phyloP scores from a whole-genome alignment of 2,888 invertebrate species.

The Leptinotarsa haldemani region DNA sequence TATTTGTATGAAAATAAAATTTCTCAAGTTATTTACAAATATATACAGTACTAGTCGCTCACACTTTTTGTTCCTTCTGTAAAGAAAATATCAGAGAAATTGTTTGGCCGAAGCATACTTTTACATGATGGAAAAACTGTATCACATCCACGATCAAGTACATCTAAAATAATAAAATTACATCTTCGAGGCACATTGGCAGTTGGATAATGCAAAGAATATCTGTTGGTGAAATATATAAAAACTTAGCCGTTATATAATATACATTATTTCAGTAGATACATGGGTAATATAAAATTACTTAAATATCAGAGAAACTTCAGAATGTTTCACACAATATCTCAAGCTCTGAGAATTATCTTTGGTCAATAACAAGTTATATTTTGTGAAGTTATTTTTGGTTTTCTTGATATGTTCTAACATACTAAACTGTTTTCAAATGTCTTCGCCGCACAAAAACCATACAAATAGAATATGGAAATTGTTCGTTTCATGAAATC shows the following conservation, averaged over 20 bases:
- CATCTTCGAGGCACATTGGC: constrained; percentile 23
- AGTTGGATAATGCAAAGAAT: constrained; percentile 18
- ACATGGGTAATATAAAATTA: constrained; percentile 13
- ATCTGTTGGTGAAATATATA: constrained; percentile 25
- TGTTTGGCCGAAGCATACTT: neutral
- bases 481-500: neutral
- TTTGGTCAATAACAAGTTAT: constrained; percentile 31
- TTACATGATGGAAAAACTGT: neutral
- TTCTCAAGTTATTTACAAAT: constrained; percentile 25
- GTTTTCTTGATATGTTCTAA: constrained; percentile 24
- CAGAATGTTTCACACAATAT: constrained; percentile 26
- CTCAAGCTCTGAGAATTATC: constrained; percentile 36
- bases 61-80: neutral
- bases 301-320: constrained; percentile 28
- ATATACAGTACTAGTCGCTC: constrained; percentile 12
- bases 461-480: neutral
- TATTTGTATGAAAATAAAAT: constrained; percentile 26
- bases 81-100: neutral
- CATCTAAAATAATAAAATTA: neutral
- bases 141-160: constrained; percentile 2
- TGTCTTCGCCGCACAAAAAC: neutral
- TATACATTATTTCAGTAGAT: constrained; percentile 9
- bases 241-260: constrained; percentile 20
- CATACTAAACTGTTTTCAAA: neutral
- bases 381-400: constrained; percentile 26